Conservation (phyloP, 2,797 vertebrate species). For the Peromyscus nudipes region DNA sequence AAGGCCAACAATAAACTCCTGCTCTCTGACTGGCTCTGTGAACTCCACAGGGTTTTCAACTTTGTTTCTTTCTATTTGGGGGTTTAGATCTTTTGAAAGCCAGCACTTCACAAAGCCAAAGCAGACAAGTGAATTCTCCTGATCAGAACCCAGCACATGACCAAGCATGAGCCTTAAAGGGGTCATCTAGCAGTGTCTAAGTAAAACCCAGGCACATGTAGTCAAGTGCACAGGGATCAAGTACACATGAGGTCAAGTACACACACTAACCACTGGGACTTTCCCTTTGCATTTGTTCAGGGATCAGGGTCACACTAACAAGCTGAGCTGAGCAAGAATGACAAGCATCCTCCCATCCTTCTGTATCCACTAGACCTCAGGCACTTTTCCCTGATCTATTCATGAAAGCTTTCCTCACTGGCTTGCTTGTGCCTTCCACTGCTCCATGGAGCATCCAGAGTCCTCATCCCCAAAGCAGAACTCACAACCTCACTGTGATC, state of each 20-base stretch:
- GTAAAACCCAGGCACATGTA: not conserved
- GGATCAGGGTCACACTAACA: fast-evolving
- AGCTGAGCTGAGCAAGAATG: not conserved
- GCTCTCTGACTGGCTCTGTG: constrained; percentile 83
- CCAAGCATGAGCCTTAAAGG: not conserved
- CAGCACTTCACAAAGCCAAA: constrained; percentile 76
- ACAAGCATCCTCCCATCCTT: not conserved
- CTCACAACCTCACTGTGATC: no score
- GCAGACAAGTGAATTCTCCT: constrained; percentile 76
- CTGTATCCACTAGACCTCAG: not conserved
- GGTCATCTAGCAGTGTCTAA: not conserved
- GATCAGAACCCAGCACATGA: not conserved
- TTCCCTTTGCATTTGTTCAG: not conserved
- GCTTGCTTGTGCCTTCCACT: not conserved
- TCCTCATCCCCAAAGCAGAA: not conserved
- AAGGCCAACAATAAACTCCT: constrained; percentile 82
- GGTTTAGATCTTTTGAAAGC: constrained; percentile 84
- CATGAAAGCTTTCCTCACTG: no score
- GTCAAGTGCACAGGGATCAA: not conserved
- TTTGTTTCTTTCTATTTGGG: constrained; percentile 81
- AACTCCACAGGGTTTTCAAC: constrained; percentile 80
- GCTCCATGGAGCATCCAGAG: not conserved
- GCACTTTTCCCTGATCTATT: not conserved
- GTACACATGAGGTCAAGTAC: not conserved
- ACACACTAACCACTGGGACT: not conserved